Conservation (phyloP, 2,113 vertebrate species). For the Megaleporinus macrocephalus region DNA sequence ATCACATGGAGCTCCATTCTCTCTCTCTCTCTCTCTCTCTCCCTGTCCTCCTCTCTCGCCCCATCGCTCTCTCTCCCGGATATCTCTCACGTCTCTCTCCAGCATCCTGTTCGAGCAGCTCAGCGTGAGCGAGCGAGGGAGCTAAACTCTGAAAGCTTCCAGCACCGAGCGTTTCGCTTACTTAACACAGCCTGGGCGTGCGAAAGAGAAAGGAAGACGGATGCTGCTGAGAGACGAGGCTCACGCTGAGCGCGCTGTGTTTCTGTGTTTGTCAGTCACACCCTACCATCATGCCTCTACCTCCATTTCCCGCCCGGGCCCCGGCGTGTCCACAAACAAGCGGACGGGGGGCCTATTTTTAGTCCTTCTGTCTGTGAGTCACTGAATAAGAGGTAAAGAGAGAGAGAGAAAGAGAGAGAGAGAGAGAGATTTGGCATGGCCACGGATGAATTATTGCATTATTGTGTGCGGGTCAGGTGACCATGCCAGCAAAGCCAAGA, state of each 20-base stretch:
- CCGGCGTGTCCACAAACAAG: constrained; percentile 17
- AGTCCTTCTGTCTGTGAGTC: constrained; percentile 1
- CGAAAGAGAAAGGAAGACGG: background rate
- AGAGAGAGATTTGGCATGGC: constrained; percentile 47
- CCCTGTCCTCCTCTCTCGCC: background rate
- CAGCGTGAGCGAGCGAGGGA: constrained; percentile 5
- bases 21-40: background rate
- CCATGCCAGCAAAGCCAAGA: constrained; percentile 54
- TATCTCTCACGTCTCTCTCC: background rate
- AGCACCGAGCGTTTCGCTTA: background rate
- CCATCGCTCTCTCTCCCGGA: background rate
- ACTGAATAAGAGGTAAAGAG: background rate
- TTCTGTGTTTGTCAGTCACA: constrained; percentile 26
- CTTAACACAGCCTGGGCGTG: constrained; percentile 16
- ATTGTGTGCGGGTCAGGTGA: constrained; percentile 69
- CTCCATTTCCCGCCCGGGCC: constrained; percentile 13
- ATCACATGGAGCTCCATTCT: background rate
- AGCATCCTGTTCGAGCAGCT: background rate
- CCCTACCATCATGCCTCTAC: constrained; percentile 40
- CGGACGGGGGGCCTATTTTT: constrained; percentile 6
- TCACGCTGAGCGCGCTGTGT: constrained; percentile 41
- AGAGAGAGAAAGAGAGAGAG: constrained; percentile 21
- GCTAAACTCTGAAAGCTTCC: background rate
- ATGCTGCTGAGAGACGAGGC: constrained; percentile 26
- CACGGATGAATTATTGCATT: constrained; percentile 59